Evolutionary conservation across 2,113 vertebrate species (phyloP), one percentile per base, ranked within the genome.

Genomic region (Brienomyrus longianalis): DNA sequence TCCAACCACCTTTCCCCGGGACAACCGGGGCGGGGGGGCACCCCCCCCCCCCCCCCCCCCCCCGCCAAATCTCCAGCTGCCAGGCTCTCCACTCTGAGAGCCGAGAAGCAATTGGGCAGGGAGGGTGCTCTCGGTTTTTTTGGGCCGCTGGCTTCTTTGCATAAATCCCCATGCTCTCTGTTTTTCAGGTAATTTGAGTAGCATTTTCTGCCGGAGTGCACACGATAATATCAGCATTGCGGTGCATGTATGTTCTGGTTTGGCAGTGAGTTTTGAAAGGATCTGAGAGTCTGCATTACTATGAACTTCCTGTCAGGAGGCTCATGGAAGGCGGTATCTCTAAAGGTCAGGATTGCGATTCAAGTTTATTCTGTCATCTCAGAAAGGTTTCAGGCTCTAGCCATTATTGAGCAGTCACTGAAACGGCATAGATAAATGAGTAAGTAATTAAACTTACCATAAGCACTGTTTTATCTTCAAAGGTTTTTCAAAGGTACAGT

Each of bases 61-160:
- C 92, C 51, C 4, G 35, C 51, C 92, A 90, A 91, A 83, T 51
- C 66, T 91, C 92, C 93, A 92, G 93, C 93, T 93, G 92, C 83
- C 48, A 43, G 86, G 27, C 27, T 31, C 35, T 27, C 35, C 43
- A n/a, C 45, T 86, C 83, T 50, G 48, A 70, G 62, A 48, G 47
- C 86, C 31, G 27, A 17, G 39, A 54, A 21, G n/a, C 51, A 59
- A 19, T 88, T 31, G 85, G 85, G 27, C 13, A 54, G 23, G 27
- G 50, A 87, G 17, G 27, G 47, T 13, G 45, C n/a, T 13, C 51
- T 43, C 35, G 2, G 31, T 13, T 80, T 35, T 35, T 0, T 52
- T 54, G 85, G 85, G 27, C 50, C 27, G 54, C 85, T 27, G 50
- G n/a, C 48, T 35, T 35, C n/a, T 54, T 31, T 31, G 50, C 85